phyloP scores from a whole-genome alignment of 2,797 vertebrate genomes.

The Sebastes flavidus region DNA sequence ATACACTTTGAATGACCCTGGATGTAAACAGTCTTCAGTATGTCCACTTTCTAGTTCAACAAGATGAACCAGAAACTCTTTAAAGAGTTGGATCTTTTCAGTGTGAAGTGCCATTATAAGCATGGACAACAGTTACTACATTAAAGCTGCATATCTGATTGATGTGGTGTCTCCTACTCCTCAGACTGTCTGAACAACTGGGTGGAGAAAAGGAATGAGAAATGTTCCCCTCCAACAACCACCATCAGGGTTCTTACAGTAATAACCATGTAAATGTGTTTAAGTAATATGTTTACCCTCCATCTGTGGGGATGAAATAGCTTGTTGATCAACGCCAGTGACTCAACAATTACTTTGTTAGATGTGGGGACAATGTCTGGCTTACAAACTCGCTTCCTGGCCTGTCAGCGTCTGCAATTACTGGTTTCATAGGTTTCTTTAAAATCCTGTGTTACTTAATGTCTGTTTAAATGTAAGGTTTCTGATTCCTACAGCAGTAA shows the following conservation, averaged over 20 bases:
- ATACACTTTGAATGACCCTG: neutral
- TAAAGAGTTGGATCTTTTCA: neutral
- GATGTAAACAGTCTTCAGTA: neutral
- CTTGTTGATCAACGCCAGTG: conserved; percentile 20
- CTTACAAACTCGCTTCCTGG: neutral
- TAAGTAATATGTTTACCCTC: neutral
- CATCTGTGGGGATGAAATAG: neutral
- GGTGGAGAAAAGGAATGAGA: neutral
- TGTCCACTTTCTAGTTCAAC: neutral
- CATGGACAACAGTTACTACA: neutral
- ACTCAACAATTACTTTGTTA: neutral
- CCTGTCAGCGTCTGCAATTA: neutral
- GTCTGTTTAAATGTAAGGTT: neutral
- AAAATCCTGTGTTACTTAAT: neutral
- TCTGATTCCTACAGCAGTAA: neutral
- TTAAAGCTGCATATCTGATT: neutral
- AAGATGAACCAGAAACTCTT: neutral
- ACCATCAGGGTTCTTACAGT: neutral
- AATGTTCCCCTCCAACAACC: neutral
- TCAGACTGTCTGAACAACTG: conserved; percentile 4
- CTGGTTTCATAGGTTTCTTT: neutral
- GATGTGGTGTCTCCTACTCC: neutral
- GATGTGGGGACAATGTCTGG: neutral
- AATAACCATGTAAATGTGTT: neutral
- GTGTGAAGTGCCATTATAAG: neutral